phyloP scores from a whole-genome alignment of 2,113 vertebrate species.

The Rostratula benghalensis region DNA sequence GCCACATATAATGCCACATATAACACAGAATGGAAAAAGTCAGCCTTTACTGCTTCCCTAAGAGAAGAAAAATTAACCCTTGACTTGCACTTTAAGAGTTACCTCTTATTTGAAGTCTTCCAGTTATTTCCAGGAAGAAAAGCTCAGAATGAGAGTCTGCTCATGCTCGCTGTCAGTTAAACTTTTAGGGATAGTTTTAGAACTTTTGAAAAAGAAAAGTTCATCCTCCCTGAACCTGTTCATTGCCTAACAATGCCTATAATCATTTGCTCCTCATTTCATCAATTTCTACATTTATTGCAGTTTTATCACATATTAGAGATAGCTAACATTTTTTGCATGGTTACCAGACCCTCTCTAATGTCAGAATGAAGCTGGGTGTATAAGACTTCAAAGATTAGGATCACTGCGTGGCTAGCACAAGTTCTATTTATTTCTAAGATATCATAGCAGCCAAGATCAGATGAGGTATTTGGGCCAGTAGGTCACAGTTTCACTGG shows the following conservation, averaged over 20 bases:
- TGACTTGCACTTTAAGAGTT: background rate
- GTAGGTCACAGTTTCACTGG: conserved; percentile 23
- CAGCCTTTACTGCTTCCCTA: background rate
- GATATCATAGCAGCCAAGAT: conserved; percentile 20
- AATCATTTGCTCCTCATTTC: conserved; percentile 40
- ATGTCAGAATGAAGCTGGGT: conserved; percentile 3
- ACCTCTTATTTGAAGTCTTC: background rate
- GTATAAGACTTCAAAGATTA: conserved; percentile 42
- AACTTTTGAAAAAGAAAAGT: conserved; percentile 27
- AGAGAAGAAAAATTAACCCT: conserved; percentile 54
- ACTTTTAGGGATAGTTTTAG: background rate
- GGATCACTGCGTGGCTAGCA: conserved; percentile 52
- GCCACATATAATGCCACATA: conserved; percentile 23
- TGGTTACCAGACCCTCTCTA: conserved; percentile 55
- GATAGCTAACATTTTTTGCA: conserved; percentile 48
- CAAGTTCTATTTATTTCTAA: conserved; percentile 32
- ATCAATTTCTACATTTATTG: conserved; percentile 55
- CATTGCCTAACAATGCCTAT: conserved; percentile 27
- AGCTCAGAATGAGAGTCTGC: background rate
- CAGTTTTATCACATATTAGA: conserved; percentile 11
- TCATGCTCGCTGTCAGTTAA: background rate
- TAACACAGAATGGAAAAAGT: background rate
- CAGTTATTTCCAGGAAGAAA: background rate
- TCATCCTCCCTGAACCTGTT: conserved; percentile 39
- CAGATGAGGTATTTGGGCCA: conserved; percentile 41